These are phyloP conservation scores for Aethes cnicana DNA, from an alignment of 2,888 invertebrate species.

Conservation along the genomic window DNA sequence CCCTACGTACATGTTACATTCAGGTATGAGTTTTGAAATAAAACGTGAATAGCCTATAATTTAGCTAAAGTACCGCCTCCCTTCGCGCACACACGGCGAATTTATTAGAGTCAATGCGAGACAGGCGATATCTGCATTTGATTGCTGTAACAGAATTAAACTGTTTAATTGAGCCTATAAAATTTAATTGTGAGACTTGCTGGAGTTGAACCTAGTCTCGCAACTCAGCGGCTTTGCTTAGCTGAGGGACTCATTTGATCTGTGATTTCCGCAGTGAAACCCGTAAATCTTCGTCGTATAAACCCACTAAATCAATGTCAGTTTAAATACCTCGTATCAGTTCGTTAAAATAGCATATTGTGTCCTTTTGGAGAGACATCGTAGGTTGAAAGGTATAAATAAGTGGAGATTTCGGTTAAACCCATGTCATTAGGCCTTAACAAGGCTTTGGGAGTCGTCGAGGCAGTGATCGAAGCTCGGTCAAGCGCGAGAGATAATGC, in stretches of 20 bases:
- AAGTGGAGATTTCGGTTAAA: slow-evolving; percentile 62
- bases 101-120: slow-evolving; percentile 51
- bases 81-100: slow-evolving; percentile 49
- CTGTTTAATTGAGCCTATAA: slow-evolving; percentile 24
- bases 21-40: slow-evolving; percentile 33
- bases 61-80: slow-evolving; percentile 54
- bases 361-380: slow-evolving; percentile 41
- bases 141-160: slow-evolving; percentile 40
- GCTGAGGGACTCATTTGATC: slow-evolving; percentile 8
- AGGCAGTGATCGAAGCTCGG: slow-evolving; percentile 74
- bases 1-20: slow-evolving; percentile 7
- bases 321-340: slow-evolving; percentile 24
- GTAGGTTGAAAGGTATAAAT: slow-evolving; percentile 55
- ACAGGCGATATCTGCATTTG: slow-evolving; percentile 53
- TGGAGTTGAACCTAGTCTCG: slow-evolving; percentile 1
- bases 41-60: slow-evolving; percentile 51
- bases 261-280: slow-evolving; percentile 12
- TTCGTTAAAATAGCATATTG: slow-evolving; percentile 26
- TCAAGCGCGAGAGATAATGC: slow-evolving; percentile 77
- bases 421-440: slow-evolving; percentile 73
- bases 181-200: slow-evolving; percentile 12
- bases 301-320: slow-evolving; percentile 24
- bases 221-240: slow-evolving; percentile 7
- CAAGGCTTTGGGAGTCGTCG: slow-evolving; percentile 71
- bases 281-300: slow-evolving; percentile 13